phyloP scores from a whole-genome alignment of 2,888 invertebrate species.

The Tupiocoris notatus region DNA sequence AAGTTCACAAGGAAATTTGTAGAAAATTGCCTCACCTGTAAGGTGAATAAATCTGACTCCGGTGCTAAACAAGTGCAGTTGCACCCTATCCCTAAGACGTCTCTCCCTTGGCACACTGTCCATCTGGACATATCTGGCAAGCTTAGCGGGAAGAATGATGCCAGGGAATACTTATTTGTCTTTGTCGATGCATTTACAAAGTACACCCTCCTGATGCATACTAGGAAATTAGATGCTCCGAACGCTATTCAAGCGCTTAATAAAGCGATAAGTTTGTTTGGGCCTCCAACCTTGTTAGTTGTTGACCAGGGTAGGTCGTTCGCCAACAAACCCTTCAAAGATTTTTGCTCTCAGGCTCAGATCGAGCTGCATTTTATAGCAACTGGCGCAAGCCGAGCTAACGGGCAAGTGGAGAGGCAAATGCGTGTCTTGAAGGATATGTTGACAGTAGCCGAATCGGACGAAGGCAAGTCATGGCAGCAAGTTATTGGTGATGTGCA shows the following conservation, averaged over 20 bases:
- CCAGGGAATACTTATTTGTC: too few relatives aligned
- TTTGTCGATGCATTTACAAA: too few relatives aligned
- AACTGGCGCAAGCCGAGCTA: background rate
- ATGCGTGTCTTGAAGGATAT: slow-evolving; percentile 16
- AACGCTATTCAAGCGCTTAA: background rate
- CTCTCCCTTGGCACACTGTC: background rate
- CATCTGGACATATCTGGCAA: too few relatives aligned
- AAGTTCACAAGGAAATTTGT: slow-evolving; percentile 17
- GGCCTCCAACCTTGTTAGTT: slow-evolving; percentile 6
- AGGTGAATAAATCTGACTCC: slow-evolving; percentile 3
- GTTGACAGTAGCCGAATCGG: slow-evolving; percentile 20
- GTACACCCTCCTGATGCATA: slow-evolving; percentile 9
- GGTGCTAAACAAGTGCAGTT: slow-evolving; percentile 11
- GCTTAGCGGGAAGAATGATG: too few relatives aligned
- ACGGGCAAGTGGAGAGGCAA: slow-evolving; percentile 16
- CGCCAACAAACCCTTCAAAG: slow-evolving; percentile 9
- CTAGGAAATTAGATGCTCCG: slow-evolving; percentile 1
- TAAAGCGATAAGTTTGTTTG: slow-evolving; percentile 1
- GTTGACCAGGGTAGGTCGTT: slow-evolving; percentile 11
- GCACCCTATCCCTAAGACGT: slow-evolving; percentile 8
- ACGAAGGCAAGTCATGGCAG: slow-evolving; percentile 14
- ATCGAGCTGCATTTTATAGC: too few relatives aligned
- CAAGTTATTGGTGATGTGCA: slow-evolving; percentile 47
- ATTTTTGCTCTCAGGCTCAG: background rate
- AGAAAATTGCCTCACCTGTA: slow-evolving; percentile 15